A percentile compares a stretch with the other conserved stretches of the same genome.
Conservation (phyloP, 2,113 vertebrate species). For the Podilymbus podiceps region DNA sequence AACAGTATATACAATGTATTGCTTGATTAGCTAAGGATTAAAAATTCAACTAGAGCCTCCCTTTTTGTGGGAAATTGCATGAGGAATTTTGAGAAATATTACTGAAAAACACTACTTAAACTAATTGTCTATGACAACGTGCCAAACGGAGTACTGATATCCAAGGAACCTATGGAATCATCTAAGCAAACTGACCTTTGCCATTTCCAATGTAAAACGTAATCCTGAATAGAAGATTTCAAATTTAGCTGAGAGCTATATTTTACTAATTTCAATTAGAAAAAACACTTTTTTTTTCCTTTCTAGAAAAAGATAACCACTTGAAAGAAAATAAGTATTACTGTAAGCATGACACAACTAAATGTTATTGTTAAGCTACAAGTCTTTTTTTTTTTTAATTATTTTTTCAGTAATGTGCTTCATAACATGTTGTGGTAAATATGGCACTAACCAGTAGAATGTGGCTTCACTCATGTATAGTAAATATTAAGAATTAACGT, state of each 20-base stretch:
- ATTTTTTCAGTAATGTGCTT: neutral
- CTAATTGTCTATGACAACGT: constrained; percentile 58
- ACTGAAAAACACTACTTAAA: constrained; percentile 77
- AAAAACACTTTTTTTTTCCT: neutral
- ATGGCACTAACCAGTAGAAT: neutral
- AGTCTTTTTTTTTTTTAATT: neutral
- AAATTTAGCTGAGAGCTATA: neutral
- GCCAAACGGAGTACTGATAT: constrained; percentile 59
- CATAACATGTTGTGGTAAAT: neutral
- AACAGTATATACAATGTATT: constrained; percentile 76
- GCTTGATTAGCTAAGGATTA: constrained; percentile 87
- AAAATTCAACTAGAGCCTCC: constrained; percentile 79
- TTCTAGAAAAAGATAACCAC: neutral
- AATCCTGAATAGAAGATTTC: neutral
- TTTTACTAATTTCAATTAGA: neutral
- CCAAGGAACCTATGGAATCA: constrained; percentile 32
- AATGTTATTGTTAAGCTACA: neutral
- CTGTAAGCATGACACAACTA: neutral
- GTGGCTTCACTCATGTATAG: neutral
- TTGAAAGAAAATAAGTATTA: neutral
- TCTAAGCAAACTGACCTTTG: neutral
- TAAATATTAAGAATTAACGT: neutral
- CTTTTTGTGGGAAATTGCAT: constrained; percentile 78
- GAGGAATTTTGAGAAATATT: constrained; percentile 75
- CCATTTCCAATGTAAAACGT: neutral